A percentile compares a stretch with the other conserved stretches of the same genome.
phyloP scores from a whole-genome alignment of 2,113 vertebrate species.

The Eolophus roseicapilla region DNA sequence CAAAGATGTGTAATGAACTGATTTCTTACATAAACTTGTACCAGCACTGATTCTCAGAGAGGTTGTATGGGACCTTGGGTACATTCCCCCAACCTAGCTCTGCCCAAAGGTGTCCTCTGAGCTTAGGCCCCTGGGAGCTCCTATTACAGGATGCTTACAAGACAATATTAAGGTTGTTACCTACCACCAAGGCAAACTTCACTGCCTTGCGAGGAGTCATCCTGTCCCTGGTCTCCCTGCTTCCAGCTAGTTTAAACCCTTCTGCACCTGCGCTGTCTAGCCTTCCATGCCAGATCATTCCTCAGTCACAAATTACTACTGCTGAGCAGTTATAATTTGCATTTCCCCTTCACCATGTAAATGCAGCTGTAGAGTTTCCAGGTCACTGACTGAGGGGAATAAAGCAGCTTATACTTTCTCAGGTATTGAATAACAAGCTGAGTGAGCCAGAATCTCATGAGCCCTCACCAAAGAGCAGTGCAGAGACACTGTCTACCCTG shows the following conservation, averaged over 20 bases:
- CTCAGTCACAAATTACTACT: background rate
- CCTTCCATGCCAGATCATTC: background rate
- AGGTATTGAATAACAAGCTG: background rate
- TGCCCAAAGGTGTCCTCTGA: background rate
- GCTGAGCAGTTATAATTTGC: background rate
- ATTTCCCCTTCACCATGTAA: background rate
- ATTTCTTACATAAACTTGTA: background rate
- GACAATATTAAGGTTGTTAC: background rate
- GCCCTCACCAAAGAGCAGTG: background rate
- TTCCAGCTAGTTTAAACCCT: background rate
- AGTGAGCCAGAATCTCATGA: background rate
- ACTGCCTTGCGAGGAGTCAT: background rate
- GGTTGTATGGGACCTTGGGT: fast-evolving
- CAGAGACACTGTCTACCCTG: background rate
- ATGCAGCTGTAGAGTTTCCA: background rate
- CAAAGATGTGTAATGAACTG: background rate
- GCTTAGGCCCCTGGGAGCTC: background rate
- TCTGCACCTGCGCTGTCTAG: background rate
- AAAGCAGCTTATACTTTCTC: background rate
- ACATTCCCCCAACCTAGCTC: background rate
- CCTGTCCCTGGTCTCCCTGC: background rate
- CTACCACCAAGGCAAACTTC: background rate
- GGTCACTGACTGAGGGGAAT: background rate
- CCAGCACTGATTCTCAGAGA: background rate
- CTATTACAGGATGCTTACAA: background rate